Base-by-base conservation (phyloP, 2,113 vertebrate genomes). In the Carassius carassius region DNA sequence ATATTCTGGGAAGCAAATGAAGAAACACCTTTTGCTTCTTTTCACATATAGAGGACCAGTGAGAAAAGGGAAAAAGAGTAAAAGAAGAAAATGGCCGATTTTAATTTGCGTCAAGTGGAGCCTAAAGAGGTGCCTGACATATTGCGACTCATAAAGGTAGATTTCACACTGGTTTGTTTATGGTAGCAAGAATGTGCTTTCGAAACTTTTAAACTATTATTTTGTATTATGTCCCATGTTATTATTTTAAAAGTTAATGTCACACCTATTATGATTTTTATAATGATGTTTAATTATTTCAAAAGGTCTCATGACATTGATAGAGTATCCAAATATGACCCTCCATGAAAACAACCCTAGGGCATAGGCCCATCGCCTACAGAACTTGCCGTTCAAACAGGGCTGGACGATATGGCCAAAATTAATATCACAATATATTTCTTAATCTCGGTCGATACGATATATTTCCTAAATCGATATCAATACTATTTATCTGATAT, bases 21-120 rank as follows among this genome's bases (percentile, higher is more conserved):
- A 96, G 96, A 99, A 98, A 86, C 96, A 94, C 84, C 90, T 97
- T 79, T 95, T 98, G 93, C 95, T 97, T 92, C 95, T 96, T 92
- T 97, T 97, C 96, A 98, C 96, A 87, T 97, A 96, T 91, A 95
- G 96, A 95, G 97, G 96, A 95, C 92, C 98, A 83, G 94, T 96
- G 89, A 96, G 96, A 93, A 98, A 96, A 95, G 97, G 97, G 88
- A 97, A 96, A 90, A 96, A 96, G 90, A 96, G 96, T 85, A 98
- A 96, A 94, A 96, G 94, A 89, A 96, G 97, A 96, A 98, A 98
- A 99, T 98, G 97, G 95, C 94, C 89, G 94, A 90, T 85, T 97
- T 96, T 92, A 93, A 93, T 84, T 96, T 98, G 88, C 95, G 97
- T 84, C 93, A 94, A 51, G 97, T 97, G 51, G 94, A 96, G 86